Conservation (phyloP, 2,113 vertebrate genomes). For the Limnothrissa miodon region DNA sequence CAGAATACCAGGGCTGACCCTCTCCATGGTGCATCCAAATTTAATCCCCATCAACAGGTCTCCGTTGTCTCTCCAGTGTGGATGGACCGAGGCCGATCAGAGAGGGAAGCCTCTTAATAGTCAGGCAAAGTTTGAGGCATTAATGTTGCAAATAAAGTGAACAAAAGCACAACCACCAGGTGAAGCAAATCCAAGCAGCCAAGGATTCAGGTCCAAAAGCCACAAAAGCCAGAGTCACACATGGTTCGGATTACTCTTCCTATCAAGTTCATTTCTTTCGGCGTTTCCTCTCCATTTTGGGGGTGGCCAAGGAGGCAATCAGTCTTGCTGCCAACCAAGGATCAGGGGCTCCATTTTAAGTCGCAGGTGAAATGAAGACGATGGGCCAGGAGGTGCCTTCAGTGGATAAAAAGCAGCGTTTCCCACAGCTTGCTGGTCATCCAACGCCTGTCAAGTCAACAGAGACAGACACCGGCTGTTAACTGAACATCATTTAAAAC, state of each 20-base stretch:
- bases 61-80: not conserved
- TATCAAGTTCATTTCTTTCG: conserved; percentile 87
- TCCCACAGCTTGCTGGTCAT: not conserved
- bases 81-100: not conserved
- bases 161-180: conserved; percentile 30
- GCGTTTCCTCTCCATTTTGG: conserved; percentile 95
- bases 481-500: not conserved
- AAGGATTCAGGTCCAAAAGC: conserved; percentile 64
- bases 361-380: not conserved
- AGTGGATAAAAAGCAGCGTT: not conserved
- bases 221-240: conserved; percentile 67
- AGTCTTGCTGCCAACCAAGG: conserved; percentile 56
- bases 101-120: conserved; percentile 15
- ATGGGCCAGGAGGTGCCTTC: not conserved
- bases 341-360: conserved; percentile 58
- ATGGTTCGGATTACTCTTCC: conserved; percentile 50
- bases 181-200: conserved; percentile 23
- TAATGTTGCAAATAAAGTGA: conserved; percentile 29
- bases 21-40: conserved; percentile 19
- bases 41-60: conserved; percentile 24
- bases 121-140: conserved; percentile 14
- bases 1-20: conserved; percentile 20
- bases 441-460: not conserved
- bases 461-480: not conserved
- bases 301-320: conserved; percentile 54